A percentile compares a stretch with the other conserved stretches of the same genome.
These are phyloP conservation scores for Nomada lathburiana DNA, from an alignment of 2,888 invertebrate species.

Conservation along the genomic window DNA sequence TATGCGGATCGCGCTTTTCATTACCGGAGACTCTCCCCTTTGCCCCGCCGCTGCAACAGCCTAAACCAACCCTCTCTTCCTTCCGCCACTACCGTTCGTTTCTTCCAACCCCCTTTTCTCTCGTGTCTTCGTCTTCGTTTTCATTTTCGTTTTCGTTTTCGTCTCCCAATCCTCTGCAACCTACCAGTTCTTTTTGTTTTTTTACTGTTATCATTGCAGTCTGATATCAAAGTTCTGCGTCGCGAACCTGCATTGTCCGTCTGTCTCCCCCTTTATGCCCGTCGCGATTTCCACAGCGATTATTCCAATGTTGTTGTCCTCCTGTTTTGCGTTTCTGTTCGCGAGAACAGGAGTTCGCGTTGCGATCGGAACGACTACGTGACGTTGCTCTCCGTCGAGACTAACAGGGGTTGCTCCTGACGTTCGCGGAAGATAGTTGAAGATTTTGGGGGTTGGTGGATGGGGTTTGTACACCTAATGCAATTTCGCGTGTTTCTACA, in stretches of 20 bases:
- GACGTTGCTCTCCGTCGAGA: conserved; percentile 4
- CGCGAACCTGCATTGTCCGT: conserved; percentile 21
- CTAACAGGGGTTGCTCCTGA: conserved; percentile 1
- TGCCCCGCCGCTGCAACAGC: conserved; percentile 82
- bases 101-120: conserved; percentile 4
- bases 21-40: conserved; percentile 85
- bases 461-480: no score
- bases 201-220: conserved; percentile 45
- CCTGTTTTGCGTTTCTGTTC: conserved; percentile 2
- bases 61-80: conserved; percentile 82
- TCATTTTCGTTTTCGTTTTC: neutral
- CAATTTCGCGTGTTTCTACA: neutral
- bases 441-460: neutral
- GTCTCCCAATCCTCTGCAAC: conserved; percentile 19
- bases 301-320: no score
- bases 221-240: conserved; percentile 49
- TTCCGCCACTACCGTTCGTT: conserved; percentile 48
- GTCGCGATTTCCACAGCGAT: neutral
- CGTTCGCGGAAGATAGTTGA: neutral
- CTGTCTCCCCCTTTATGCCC: neutral
- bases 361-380: conserved; percentile 32
- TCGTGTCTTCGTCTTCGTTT: neutral
- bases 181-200: conserved; percentile 13
- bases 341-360: conserved; percentile 16
- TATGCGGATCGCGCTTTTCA: conserved; percentile 88